Evolutionary conservation across 2,888 invertebrate genomes (phyloP), one percentile per base, ranked within the genome.

Genomic region (Dorcus parallelipipedus): DNA sequence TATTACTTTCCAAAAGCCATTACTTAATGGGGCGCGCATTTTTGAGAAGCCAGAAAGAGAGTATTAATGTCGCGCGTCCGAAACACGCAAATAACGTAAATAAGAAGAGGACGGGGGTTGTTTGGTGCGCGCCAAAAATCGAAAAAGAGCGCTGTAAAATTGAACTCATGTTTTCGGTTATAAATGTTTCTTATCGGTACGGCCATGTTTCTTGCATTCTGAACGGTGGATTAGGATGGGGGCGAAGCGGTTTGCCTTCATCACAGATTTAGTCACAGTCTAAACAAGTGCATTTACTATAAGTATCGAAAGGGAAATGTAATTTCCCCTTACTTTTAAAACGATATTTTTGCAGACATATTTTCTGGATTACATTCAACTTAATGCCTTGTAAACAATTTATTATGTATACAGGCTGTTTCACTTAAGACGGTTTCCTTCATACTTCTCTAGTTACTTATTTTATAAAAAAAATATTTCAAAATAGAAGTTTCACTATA

Each of bases 11-110:
- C 53, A 58, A 64, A 62, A 56, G 54, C 60, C 60, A 64, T 65
- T 67, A 67, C 60, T 64, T 67, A 67, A 67, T 67, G 67, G 65
- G 56, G 56, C 58, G 60, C 54, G 51, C 54, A 61, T 64, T 45
- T 45, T 45, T 45, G 45, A 45, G 45, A 43, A 43, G 43, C 9
- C 14, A 43, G 43, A 43, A 43, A 43, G 14, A 43, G 20, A 20
- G 54, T 62, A 59, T 58, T 51, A 45, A 54, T 53, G 53, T 51
- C 41, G 55, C 49, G 47, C 47, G 54, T 39, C 53, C 51, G 40
- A 59, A 62, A 57, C 62, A 60, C 58, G 57, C 54, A 62, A 60
- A 41, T 57, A 59, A 62, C 6, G 17, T 38, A 45, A 47, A 53
- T 45, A 47, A 53, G 38, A 53, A 38, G 10, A 10, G 40, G 40